Evolutionary conservation across 1,140 invertebrate species (phyloP).

Genomic region (Nasonia longicornis): DNA sequence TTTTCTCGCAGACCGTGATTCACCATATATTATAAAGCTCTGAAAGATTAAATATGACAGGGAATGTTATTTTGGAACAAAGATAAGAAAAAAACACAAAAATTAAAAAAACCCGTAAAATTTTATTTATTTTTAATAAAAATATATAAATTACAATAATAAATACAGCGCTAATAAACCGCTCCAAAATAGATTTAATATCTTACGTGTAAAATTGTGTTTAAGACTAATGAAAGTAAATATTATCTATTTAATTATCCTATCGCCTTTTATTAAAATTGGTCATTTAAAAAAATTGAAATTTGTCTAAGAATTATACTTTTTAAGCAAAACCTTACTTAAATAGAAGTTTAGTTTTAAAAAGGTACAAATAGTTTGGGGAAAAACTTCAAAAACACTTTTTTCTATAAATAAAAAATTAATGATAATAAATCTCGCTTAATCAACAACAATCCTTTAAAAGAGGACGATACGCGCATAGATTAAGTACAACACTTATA

Average conservation of each 20-base stretch:
- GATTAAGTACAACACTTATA: slow-evolving; percentile 3
- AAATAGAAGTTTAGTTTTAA: background rate
- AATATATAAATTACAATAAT: slow-evolving; percentile 56
- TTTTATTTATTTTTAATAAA: slow-evolving; percentile 57
- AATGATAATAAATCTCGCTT: background rate
- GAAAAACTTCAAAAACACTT: background rate
- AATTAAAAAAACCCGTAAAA: slow-evolving; percentile 64
- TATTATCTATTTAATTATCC: background rate
- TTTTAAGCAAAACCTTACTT: background rate
- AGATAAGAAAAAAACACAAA: slow-evolving; percentile 7
- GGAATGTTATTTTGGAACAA: slow-evolving; percentile 7
- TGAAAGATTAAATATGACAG: background rate
- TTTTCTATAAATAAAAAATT: too few relatives aligned
- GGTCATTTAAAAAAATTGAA: background rate
- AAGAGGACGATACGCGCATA: background rate
- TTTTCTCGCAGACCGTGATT: background rate
- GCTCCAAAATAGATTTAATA: slow-evolving; percentile 49
- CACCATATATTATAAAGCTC: background rate
- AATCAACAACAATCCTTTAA: background rate
- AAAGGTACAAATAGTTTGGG: background rate
- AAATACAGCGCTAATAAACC: slow-evolving; percentile 54
- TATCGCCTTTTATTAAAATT: too few relatives aligned
- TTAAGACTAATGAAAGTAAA: background rate
- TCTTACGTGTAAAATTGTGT: background rate
- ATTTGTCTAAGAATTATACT: background rate